Conservation (phyloP, 2,888 invertebrate genomes). For the Drosophila anceps region DNA sequence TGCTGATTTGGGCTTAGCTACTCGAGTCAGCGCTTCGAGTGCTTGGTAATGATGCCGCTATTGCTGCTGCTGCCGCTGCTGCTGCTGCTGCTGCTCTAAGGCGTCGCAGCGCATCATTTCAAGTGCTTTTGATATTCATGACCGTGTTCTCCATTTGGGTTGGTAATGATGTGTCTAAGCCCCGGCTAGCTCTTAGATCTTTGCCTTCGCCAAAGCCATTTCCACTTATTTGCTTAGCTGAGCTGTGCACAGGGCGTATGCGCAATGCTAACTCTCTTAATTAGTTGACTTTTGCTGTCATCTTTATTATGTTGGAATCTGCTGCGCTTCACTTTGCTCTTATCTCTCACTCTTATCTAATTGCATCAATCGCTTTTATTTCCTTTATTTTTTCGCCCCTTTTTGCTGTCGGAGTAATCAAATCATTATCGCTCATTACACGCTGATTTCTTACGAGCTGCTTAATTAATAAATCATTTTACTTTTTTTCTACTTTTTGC, state of each 20-base stretch:
- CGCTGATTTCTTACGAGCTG: conserved; percentile 49
- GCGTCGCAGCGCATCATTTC: conserved; percentile 36
- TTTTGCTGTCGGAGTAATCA: conserved; percentile 68
- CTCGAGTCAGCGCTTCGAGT: conserved; percentile 65
- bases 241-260: conserved; percentile 24
- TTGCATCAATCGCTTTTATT: conserved; percentile 22
- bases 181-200: conserved; percentile 26
- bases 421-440: conserved; percentile 76
- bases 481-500: conserved; percentile 18
- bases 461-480: conserved; percentile 72
- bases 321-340: conserved; percentile 2
- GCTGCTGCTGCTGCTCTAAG: conserved; percentile 37
- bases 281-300: conserved; percentile 49
- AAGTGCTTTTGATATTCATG: conserved; percentile 59
- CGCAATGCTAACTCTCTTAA: conserved; percentile 36
- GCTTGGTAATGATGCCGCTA: conserved; percentile 63
- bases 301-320: conserved; percentile 20
- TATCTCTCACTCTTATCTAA: conserved; percentile 12
- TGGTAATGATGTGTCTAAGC: conserved; percentile 69
- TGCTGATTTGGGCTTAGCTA: conserved; percentile 36
- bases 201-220: conserved; percentile 13
- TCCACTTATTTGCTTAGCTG: background rate
- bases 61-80: background rate
- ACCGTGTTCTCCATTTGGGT: conserved; percentile 49
- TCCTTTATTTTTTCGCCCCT: background rate